phyloP scores from a whole-genome alignment of 2,888 invertebrate genomes.

The Blastobasis adustella region DNA sequence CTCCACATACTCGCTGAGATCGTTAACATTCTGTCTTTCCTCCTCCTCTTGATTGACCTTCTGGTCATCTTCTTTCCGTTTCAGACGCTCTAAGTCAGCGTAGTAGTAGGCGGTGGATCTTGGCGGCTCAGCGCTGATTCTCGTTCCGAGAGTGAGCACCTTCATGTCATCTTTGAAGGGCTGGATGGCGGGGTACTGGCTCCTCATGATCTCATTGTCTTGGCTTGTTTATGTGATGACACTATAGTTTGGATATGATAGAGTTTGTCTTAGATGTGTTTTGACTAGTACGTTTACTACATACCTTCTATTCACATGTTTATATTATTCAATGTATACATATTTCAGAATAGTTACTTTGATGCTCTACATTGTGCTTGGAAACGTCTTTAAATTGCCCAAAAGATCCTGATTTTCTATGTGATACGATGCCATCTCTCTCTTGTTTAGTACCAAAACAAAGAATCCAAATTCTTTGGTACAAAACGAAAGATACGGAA shows the following conservation, averaged over 20 bases:
- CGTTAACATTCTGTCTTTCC: slow-evolving; percentile 51
- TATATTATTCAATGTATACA: too few relatives aligned
- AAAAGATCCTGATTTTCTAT: too few relatives aligned
- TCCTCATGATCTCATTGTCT: background rate
- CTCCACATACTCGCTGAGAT: slow-evolving; percentile 61
- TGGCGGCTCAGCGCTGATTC: slow-evolving; percentile 68
- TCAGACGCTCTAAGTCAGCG: slow-evolving; percentile 73
- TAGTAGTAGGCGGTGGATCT: slow-evolving; percentile 76
- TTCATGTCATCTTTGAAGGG: slow-evolving; percentile 20
- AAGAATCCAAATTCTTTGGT: too few relatives aligned
- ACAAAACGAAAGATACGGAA: too few relatives aligned
- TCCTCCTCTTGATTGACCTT: slow-evolving; percentile 6
- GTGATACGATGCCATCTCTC: too few relatives aligned
- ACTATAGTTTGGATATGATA: background rate
- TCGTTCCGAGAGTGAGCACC: slow-evolving; percentile 31
- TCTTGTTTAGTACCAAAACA: too few relatives aligned
- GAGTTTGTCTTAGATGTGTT: too few relatives aligned
- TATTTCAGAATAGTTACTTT: too few relatives aligned
- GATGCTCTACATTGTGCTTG: too few relatives aligned
- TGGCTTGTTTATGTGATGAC: background rate
- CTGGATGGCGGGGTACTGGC: background rate
- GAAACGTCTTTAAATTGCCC: too few relatives aligned
- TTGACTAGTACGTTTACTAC: too few relatives aligned
- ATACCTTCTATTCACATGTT: too few relatives aligned
- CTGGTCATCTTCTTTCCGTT: slow-evolving; percentile 41